phyloP scores from a whole-genome alignment of 2,113 vertebrate species.

The Phasianus colchicus region DNA sequence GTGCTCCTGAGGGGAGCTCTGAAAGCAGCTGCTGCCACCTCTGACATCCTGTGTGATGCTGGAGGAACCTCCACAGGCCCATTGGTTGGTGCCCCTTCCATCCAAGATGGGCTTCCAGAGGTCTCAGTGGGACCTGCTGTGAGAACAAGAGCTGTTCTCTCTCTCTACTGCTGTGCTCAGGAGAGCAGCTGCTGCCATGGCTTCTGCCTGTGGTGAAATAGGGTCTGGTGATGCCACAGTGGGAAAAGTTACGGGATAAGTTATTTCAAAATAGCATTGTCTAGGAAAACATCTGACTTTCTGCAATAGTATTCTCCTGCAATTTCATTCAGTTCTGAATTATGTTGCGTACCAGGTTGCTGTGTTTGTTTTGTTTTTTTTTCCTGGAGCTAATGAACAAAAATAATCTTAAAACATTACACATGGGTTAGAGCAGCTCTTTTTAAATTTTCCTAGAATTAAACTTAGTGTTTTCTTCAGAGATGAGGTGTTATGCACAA shows the following conservation, averaged over 20 bases:
- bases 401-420: neutral
- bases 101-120: neutral
- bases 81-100: neutral
- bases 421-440: neutral
- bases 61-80: accelerated
- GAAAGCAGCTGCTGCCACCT: neutral
- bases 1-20: neutral
- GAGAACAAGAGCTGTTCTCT: neutral
- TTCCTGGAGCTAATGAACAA: neutral
- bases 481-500: neutral
- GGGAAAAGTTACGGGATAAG: too few relatives aligned
- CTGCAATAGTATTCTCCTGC: accelerated
- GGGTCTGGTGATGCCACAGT: neutral
- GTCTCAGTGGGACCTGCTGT: neutral
- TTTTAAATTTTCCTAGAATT: neutral
- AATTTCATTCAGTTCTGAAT: neutral
- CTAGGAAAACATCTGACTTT: neutral
- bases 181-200: accelerated
- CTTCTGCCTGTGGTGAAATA: accelerated
- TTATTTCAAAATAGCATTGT: neutral
- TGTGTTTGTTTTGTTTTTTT: too few relatives aligned
- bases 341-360: neutral
- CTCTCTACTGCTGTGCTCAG: neutral
- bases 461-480: neutral
- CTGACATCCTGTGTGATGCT: neutral